Conservation (phyloP, 2,888 invertebrate species). For the Mycalesis mineus region DNA sequence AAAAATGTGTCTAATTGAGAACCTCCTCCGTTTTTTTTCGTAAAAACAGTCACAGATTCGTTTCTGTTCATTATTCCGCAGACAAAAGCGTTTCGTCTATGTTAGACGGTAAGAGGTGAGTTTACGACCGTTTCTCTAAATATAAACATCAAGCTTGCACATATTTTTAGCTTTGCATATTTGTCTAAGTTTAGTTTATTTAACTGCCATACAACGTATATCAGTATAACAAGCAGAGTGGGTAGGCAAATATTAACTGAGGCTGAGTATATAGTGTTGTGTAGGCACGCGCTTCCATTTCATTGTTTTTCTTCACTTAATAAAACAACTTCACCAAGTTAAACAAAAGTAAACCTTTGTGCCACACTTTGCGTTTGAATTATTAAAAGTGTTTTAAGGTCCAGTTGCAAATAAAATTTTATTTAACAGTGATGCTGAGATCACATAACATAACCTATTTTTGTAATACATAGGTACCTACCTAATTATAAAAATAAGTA, state of each 20-base stretch:
- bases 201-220: no score
- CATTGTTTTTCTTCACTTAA: background rate
- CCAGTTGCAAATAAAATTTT: no score
- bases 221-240: background rate
- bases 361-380: background rate
- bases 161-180: background rate
- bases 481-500: no score
- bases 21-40: no score
- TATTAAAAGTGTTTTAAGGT: background rate
- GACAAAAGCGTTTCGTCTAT: no score
- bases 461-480: no score
- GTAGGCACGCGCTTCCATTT: background rate
- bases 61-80: no score
- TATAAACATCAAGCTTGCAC: no score
- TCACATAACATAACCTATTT: no score
- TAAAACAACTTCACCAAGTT: background rate
- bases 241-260: background rate
- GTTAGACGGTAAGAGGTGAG: background rate
- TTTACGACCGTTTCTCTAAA: background rate
- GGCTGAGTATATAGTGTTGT: background rate
- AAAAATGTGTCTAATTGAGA: no score
- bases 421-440: background rate
- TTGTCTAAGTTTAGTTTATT: background rate
- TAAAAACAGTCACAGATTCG: no score
- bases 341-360: background rate